A percentile compares a stretch with the other conserved stretches of the same genome.
Evolutionary conservation across 2,888 invertebrate genomes (phyloP).

Genomic region (Xestia sexstrigata): DNA sequence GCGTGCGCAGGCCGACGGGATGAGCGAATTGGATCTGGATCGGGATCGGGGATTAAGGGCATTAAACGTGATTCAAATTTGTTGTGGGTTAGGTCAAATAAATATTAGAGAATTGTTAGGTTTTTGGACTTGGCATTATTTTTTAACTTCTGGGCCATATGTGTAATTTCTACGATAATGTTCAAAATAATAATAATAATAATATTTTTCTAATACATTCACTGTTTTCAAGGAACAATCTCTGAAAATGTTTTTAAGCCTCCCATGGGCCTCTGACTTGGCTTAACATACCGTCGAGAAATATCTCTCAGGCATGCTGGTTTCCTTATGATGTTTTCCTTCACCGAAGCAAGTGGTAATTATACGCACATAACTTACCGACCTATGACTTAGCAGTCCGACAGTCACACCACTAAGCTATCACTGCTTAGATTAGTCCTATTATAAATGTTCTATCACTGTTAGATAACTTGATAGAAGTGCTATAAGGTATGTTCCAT

Average conservation of each 20-base stretch:
- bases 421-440: not conserved
- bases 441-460: not conserved
- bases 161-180: not conserved
- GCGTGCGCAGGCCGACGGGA: conserved; percentile 79
- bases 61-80: conserved; percentile 70
- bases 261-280: too few species aligned
- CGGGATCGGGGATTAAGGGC: conserved; percentile 71
- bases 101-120: conserved; percentile 42
- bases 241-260: too few species aligned
- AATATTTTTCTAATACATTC: too few species aligned
- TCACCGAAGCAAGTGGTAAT: too few species aligned
- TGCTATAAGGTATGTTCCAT: not conserved
- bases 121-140: not conserved
- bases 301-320: too few species aligned
- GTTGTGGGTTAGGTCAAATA: conserved; percentile 66
- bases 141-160: not conserved
- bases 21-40: conserved; percentile 84
- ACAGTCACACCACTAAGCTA: too few species aligned
- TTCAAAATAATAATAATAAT: not conserved
- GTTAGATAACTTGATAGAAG: not conserved
- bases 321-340: too few species aligned
- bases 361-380: too few species aligned
- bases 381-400: too few species aligned
- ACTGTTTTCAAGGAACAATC: too few species aligned
- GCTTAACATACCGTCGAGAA: too few species aligned